phyloP scores from a whole-genome alignment of 2,797 vertebrate species.

The Sebastes kiyomatsui region DNA sequence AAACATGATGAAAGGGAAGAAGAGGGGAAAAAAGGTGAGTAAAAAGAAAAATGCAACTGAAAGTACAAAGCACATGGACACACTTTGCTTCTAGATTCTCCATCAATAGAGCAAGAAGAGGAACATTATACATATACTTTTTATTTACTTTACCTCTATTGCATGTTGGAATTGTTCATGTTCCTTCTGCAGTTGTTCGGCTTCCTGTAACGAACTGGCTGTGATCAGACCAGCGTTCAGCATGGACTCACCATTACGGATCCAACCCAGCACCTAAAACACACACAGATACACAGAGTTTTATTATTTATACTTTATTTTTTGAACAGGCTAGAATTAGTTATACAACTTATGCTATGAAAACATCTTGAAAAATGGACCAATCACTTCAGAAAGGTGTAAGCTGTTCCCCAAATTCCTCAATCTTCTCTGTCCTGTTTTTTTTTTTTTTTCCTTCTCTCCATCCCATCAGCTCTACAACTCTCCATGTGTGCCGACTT shows the following conservation, averaged over 20 bases:
- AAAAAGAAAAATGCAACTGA: neutral
- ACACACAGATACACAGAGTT: neutral
- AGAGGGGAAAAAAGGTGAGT: neutral
- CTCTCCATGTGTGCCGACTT: too few species aligned
- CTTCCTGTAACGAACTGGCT: conserved; percentile 96
- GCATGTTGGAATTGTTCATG: conserved; percentile 99
- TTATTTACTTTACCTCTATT: conserved; percentile 87
- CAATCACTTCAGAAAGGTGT: neutral
- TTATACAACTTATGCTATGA: neutral
- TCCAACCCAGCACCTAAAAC: conserved; percentile 95
- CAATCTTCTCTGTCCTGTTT: neutral
- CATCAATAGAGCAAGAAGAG: neutral
- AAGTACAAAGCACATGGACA: neutral
- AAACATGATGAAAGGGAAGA: neutral
- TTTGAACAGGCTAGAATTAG: neutral
- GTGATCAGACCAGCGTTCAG: conserved; percentile 97
- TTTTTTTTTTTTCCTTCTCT: neutral
- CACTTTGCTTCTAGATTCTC: neutral
- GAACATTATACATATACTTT: too few species aligned
- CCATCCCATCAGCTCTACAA: neutral
- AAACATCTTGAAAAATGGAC: neutral
- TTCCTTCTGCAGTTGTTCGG: conserved; percentile 96
- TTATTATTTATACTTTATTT: neutral
- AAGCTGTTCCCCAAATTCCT: neutral
- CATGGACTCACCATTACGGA: conserved; percentile 99